A percentile compares a stretch with the other conserved stretches of the same genome.
Conservation (phyloP, 2,113 vertebrate species). For the Scytalopus superciliaris region DNA sequence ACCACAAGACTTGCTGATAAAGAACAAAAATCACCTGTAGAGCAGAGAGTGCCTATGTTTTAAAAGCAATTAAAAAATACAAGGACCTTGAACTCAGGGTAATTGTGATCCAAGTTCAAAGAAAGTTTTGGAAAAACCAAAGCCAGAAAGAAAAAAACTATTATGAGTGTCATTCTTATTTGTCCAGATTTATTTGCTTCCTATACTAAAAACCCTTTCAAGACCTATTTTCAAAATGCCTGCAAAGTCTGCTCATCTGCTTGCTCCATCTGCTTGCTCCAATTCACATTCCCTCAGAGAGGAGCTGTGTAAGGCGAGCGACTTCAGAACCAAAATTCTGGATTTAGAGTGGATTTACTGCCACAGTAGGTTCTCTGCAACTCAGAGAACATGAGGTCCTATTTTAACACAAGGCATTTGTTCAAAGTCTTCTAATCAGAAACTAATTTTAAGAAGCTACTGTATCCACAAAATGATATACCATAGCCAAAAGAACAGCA, state of each 20-base stretch:
- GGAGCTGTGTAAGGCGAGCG: not conserved
- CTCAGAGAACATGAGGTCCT: not conserved
- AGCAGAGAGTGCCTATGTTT: not conserved
- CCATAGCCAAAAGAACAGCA: not conserved
- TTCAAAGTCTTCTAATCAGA: not conserved
- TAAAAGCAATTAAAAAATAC: not conserved
- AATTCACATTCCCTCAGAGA: conserved; percentile 12
- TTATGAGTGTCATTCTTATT: not conserved
- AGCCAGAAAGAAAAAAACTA: not conserved
- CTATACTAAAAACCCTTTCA: not conserved
- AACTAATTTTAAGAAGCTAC: not conserved
- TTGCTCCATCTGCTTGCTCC: conserved; percentile 52
- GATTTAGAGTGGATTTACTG: not conserved
- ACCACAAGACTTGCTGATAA: not conserved
- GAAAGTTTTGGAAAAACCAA: not conserved
- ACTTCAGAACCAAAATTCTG: not conserved
- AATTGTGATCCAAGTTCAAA: not conserved
- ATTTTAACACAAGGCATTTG: not conserved
- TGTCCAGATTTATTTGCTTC: not conserved
- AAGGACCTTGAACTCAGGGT: not conserved
- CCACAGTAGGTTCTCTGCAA: not conserved
- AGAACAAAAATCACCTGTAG: not conserved
- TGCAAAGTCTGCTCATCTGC: conserved; percentile 26
- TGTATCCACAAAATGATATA: not conserved
- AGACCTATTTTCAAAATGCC: conserved; percentile 40